A percentile compares a stretch with the other conserved stretches of the same genome.
These are phyloP conservation scores for Calliphora vicina DNA, from an alignment of 1,140 invertebrate species.

Conservation along the genomic window DNA sequence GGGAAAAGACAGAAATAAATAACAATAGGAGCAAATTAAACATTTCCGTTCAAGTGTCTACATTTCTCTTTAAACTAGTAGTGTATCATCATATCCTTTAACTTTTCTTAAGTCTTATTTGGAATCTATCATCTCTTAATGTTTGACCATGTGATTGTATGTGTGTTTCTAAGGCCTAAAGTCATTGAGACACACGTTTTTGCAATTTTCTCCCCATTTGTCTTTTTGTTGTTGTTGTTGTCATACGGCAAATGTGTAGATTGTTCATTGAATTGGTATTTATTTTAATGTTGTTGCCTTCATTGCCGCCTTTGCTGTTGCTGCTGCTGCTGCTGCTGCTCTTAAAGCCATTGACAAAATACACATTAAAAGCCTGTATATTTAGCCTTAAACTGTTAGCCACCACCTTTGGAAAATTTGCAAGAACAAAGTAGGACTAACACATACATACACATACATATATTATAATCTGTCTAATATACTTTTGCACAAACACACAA, in stretches of 20 bases:
- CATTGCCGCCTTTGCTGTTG: not conserved
- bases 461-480: not conserved
- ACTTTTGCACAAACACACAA: not conserved
- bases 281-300: not conserved
- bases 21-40: no score
- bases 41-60: no score
- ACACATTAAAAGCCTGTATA: not conserved
- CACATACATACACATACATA: no score
- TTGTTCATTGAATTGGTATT: not conserved
- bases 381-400: slow-evolving; percentile 3
- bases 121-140: not conserved
- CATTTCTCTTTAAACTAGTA: no score
- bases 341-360: not conserved
- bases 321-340: not conserved
- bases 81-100: not conserved
- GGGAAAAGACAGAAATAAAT: no score
- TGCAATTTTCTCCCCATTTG: not conserved
- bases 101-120: not conserved
- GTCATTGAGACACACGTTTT: not conserved
- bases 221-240: no score
- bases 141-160: not conserved
- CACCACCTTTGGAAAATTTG: not conserved
- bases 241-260: not conserved
- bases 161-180: not conserved
- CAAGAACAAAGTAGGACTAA: no score